Percentiles rank a stretch among this genome's conserved stretches.
Evolutionary conservation across 2,113 vertebrate genomes (phyloP).

Genomic region (Neogobius melanostomus): DNA sequence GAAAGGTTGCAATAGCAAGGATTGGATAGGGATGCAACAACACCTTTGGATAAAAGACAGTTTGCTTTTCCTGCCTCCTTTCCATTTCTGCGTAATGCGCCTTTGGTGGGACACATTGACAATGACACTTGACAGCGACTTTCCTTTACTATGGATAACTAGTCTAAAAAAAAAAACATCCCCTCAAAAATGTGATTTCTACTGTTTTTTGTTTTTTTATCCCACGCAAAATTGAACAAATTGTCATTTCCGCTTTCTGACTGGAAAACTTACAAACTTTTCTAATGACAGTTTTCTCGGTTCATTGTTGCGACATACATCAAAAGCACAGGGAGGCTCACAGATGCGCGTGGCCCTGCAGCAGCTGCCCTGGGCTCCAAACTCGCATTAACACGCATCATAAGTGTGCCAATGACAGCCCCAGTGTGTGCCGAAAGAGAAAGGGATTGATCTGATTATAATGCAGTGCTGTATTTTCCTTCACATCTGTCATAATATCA

Average conservation of each 20-base stretch:
- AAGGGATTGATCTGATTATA: slow-evolving; percentile 59
- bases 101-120: too few relatives aligned
- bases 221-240: not conserved
- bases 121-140: too few relatives aligned
- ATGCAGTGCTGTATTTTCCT: slow-evolving; percentile 40
- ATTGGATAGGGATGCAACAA: too few relatives aligned
- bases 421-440: slow-evolving; percentile 13
- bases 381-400: slow-evolving; percentile 20
- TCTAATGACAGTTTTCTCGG: not conserved
- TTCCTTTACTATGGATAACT: too few relatives aligned
- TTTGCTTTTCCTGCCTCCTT: too few relatives aligned
- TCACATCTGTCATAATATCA: slow-evolving; percentile 70
- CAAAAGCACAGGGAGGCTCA: slow-evolving; percentile 1
- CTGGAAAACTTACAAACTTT: not conserved
- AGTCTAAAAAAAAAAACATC: too few relatives aligned
- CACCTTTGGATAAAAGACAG: too few relatives aligned
- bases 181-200: too few relatives aligned
- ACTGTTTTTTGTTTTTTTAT: not conserved
- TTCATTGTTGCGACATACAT: slow-evolving; percentile 2
- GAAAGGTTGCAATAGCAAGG: too few relatives aligned
- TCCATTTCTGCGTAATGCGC: too few relatives aligned
- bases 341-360: slow-evolving; percentile 20
- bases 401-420: slow-evolving; percentile 9
- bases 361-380: slow-evolving; percentile 19
- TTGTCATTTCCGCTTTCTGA: not conserved